A percentile compares a stretch with the other conserved stretches of the same genome.
Conservation (phyloP, 2,797 vertebrate genomes). For the Heterohyrax brucei region DNA sequence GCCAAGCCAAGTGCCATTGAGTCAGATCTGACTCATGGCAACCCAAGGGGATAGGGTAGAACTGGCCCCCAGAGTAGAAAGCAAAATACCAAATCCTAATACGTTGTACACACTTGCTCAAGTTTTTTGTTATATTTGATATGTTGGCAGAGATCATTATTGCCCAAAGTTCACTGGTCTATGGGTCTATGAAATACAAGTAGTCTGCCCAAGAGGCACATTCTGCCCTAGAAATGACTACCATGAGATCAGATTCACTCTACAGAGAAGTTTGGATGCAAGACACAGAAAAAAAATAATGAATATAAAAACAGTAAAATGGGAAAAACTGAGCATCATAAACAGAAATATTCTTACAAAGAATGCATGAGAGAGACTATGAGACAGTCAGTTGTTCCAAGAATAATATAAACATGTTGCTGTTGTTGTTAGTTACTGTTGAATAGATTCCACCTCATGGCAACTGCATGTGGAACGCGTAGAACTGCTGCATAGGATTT, state of each 20-base stretch:
- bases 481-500: no score
- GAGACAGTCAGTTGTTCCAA: background rate
- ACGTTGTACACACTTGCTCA: background rate
- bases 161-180: no score
- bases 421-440: no score
- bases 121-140: background rate
- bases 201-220: background rate
- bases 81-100: background rate
- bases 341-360: background rate
- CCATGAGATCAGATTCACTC: no score
- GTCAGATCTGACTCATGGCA: no score
- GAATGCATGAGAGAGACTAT: background rate
- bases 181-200: no score
- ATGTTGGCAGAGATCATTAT: background rate
- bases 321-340: background rate
- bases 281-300: background rate
- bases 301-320: rapidly evolving
- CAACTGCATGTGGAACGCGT: no score
- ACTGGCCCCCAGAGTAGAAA: no score
- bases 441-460: no score
- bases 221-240: no score
- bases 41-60: no score
- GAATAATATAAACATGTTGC: background rate
- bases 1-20: no score
- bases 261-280: background rate